Base-by-base conservation (phyloP, 2,113 vertebrate genomes). In the Neodon shergylaensis region DNA sequence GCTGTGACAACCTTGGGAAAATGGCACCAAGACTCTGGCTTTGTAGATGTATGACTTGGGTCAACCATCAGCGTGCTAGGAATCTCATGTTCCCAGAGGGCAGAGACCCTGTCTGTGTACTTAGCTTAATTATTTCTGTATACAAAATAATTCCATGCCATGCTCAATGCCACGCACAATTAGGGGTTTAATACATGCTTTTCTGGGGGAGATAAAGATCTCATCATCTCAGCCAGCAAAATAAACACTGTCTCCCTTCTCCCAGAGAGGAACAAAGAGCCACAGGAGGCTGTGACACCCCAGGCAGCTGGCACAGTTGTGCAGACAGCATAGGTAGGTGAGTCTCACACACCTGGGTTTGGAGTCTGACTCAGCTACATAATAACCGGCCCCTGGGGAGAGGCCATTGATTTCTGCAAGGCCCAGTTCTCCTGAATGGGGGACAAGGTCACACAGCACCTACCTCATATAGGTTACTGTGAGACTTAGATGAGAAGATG, bases 101-200 rank as follows among this genome's bases (percentile, higher is more conserved):
- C 66, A 88, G 47, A 95, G 47, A 74, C 91, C 63, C 85, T 58
- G n/a, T 89, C 91, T 95, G n/a, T 72, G 12, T 16, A 24, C 77
- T 95, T 92, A 28, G 84, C 63, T 88, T 95, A 96, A 96, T 89
- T 95, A 63, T 88, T 96, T 96, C 87, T 91, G 54, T 78, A 13
- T 93, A 88, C 88, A 91, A 81, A 97, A 85, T 61, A 86, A 52
- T 83, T 93, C 76, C 28, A 85, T 33, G 63, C 92, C 82, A 47
- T 88, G 95, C 66, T 95, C 79, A n/a, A 26, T 84, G 79, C 84
- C 92, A 68, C 10, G 47, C 49, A 87, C 90, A 94, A 88, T 93
- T 88, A 92, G 42, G 63, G 85, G 87, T 83, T 97, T 92, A 84
- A 96, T 81, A 77, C 36, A 47, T 7, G 83, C 72, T 90, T 96